These are phyloP conservation scores for Spheniscus mendiculus DNA, from an alignment of 2,113 vertebrate species.

Conservation along the genomic window DNA sequence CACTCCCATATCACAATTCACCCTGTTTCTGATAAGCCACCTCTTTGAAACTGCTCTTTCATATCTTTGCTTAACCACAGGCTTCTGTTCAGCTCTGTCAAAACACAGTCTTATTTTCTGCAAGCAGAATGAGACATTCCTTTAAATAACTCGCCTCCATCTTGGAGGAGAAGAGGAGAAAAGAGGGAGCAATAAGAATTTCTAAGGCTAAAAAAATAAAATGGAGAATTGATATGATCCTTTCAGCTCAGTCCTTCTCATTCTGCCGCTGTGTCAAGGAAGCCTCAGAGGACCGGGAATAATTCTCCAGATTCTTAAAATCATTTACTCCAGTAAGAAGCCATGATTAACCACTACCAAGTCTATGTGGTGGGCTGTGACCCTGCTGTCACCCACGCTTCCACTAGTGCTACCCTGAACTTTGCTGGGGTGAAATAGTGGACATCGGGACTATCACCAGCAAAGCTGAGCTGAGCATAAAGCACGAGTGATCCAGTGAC, in stretches of 20 bases:
- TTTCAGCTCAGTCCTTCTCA: neutral
- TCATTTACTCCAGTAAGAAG: neutral
- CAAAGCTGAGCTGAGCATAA: neutral
- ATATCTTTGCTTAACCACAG: neutral
- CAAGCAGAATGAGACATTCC: neutral
- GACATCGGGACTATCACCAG: neutral
- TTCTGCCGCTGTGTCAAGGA: neutral
- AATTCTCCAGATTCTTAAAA: neutral
- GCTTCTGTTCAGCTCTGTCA: neutral
- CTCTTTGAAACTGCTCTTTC: neutral
- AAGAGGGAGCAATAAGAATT: neutral
- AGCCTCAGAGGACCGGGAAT: neutral
- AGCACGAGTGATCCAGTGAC: fast-evolving
- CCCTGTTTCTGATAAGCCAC: neutral
- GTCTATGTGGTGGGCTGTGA: neutral
- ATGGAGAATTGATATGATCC: neutral
- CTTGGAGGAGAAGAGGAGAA: neutral
- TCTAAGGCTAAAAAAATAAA: neutral
- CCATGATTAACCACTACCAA: neutral
- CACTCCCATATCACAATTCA: fast-evolving
- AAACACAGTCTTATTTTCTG: neutral
- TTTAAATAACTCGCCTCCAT: neutral
- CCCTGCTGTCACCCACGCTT: neutral
- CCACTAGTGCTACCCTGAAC: neutral
- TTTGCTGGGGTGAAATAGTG: neutral